phyloP scores from a whole-genome alignment of 1,140 invertebrate genomes.

The Thaumatotibia leucotreta region DNA sequence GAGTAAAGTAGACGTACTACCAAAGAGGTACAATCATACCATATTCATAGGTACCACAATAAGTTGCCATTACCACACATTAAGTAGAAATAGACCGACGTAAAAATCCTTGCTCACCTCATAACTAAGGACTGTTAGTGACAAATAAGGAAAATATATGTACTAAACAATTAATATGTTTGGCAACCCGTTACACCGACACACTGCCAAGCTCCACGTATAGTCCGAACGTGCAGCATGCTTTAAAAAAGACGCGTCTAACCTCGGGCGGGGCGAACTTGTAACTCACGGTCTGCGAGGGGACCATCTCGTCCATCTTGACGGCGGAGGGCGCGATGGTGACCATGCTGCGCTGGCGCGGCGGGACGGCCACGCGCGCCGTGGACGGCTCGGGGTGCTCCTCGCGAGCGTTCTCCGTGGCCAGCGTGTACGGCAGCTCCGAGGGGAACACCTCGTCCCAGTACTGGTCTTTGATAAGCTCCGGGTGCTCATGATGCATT shows the following conservation, averaged over 20 bases:
- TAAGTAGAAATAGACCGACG: neutral
- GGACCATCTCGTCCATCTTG: conserved; percentile 84
- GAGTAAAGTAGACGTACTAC: neutral
- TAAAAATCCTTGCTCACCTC: neutral
- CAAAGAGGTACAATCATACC: neutral
- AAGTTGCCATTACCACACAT: neutral
- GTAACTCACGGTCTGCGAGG: conserved; percentile 78
- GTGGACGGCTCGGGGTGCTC: conserved; percentile 90
- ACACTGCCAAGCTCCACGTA: conserved; percentile 64
- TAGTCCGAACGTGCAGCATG: conserved; percentile 66
- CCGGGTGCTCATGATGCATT: conserved; percentile 94
- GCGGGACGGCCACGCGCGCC: conserved; percentile 86
- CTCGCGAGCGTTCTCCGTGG: conserved; percentile 86
- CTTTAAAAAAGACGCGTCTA: conserved; percentile 62
- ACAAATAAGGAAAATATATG: conserved; percentile 17
- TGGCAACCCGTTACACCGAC: conserved; percentile 62
- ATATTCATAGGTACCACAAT: neutral
- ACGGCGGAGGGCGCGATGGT: conserved; percentile 81
- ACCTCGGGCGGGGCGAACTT: conserved; percentile 79
- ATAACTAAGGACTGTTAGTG: neutral
- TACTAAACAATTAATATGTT: conserved; percentile 21
- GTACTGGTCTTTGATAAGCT: conserved; percentile 91
- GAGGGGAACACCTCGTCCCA: conserved; percentile 93
- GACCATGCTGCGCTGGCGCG: conserved; percentile 77
- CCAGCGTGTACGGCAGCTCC: conserved; percentile 90